These are phyloP conservation scores for Trilocha varians DNA, from an alignment of 2,888 invertebrate species.

Conservation along the genomic window DNA sequence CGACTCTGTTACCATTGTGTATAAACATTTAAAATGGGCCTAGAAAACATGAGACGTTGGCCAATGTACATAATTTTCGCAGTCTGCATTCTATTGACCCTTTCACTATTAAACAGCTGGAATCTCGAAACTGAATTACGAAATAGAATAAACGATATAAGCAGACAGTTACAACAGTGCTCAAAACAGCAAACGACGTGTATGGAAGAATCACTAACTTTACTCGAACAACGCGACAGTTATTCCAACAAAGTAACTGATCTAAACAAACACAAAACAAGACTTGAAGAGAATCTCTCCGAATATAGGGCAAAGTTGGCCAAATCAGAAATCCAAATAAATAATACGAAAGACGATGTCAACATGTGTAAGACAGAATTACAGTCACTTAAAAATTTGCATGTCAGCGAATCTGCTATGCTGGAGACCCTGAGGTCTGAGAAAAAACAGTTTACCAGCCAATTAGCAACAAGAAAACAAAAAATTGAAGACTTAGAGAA, in stretches of 20 bases:
- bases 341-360: conserved; percentile 49
- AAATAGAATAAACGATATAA: conserved; percentile 44
- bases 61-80: conserved; percentile 63
- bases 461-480: conserved; percentile 49
- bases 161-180: conserved; percentile 55
- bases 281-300: conserved; percentile 37
- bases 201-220: conserved; percentile 54
- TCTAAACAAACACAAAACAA: conserved; percentile 44
- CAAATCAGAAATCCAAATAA: conserved; percentile 49
- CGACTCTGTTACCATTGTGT: no score
- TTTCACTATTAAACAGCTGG: conserved; percentile 67
- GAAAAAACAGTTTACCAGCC: conserved; percentile 51
- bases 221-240: conserved; percentile 52
- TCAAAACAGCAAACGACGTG: conserved; percentile 55
- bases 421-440: conserved; percentile 60
- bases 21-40: conserved; percentile 42
- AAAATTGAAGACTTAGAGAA: conserved; percentile 56
- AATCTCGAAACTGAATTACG: conserved; percentile 55
- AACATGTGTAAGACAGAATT: conserved; percentile 61
- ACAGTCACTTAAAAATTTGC: conserved; percentile 61
- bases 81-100: conserved; percentile 53
- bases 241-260: conserved; percentile 49
- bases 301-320: conserved; percentile 38
- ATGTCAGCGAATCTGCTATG: conserved; percentile 56
- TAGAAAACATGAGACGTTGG: conserved; percentile 70